Conservation (phyloP, 2,797 vertebrate species). For the Mus minutoides region DNA sequence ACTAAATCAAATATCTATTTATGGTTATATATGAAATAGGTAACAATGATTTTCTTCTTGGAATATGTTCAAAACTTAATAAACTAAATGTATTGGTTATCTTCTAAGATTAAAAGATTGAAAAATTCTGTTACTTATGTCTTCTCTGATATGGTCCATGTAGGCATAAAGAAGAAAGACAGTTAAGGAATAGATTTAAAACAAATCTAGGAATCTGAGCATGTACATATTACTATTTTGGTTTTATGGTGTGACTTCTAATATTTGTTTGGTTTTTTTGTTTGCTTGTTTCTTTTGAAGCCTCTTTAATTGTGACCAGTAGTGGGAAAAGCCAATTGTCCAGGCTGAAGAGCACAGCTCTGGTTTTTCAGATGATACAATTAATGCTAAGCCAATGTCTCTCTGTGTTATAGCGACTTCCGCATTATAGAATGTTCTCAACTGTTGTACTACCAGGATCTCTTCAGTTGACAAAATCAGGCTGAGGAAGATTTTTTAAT, state of each 20-base stretch:
- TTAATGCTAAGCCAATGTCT: neutral
- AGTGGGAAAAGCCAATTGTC: neutral
- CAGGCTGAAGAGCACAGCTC: neutral
- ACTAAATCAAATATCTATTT: constrained; percentile 10
- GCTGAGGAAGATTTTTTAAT: neutral
- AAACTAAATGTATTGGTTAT: neutral
- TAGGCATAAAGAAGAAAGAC: neutral
- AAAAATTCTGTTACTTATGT: neutral
- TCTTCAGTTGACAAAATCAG: neutral
- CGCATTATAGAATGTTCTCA: neutral
- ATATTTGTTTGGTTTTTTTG: neutral
- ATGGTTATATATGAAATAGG: neutral
- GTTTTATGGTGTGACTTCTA: neutral
- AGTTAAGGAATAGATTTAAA: neutral
- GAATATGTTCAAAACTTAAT: neutral
- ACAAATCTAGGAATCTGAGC: neutral
- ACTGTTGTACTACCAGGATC: neutral
- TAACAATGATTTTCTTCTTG: neutral
- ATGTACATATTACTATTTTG: neutral
- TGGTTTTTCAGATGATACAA: neutral
- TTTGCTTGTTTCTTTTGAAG: neutral
- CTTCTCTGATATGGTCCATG: neutral
- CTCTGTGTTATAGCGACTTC: no score
- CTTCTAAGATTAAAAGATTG: constrained; percentile 4
- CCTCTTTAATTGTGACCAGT: neutral